Evolutionary conservation across 2,888 invertebrate species (phyloP).

Genomic region (Parasteatoda lunata): DNA sequence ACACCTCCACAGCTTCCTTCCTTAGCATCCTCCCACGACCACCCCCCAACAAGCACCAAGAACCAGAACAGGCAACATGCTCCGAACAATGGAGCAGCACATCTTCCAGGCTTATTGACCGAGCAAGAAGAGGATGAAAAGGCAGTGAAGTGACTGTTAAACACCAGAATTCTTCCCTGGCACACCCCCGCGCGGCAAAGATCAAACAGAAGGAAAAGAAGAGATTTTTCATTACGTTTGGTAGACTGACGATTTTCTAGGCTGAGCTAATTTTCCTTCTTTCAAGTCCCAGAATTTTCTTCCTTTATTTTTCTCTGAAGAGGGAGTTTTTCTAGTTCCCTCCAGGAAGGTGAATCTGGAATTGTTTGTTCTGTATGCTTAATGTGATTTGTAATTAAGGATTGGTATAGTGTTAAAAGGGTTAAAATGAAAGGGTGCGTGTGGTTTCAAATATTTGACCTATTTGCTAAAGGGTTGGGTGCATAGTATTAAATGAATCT

Average conservation of each 20-base stretch:
- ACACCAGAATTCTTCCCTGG: slow-evolving; percentile 17
- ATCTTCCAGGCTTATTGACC: slow-evolving; percentile 44
- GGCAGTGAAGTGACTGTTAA: slow-evolving; percentile 46
- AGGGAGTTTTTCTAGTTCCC: not conserved
- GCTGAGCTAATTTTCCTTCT: slow-evolving; percentile 18
- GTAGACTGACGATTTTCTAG: not conserved
- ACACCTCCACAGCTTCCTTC: slow-evolving; percentile 2
- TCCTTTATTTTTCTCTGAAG: not conserved
- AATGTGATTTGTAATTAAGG: slow-evolving; percentile 28
- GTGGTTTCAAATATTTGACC: not conserved
- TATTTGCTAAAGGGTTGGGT: not conserved
- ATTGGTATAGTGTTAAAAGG: not conserved
- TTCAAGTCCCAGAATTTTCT: not conserved
- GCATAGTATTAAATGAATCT: not conserved
- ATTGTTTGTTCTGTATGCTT: slow-evolving; percentile 6
- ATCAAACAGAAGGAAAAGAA: slow-evolving; percentile 41
- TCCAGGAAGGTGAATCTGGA: not conserved
- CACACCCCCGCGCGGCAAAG: slow-evolving; percentile 26
- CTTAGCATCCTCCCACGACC: not conserved
- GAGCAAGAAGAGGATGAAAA: slow-evolving; percentile 3
- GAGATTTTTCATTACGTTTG: slow-evolving; percentile 50
- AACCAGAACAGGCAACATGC: not conserved
- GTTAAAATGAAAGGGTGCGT: not conserved
- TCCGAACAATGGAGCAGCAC: slow-evolving; percentile 14
- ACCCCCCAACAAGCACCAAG: not conserved